These are phyloP conservation scores for Cepphus grylle DNA, from an alignment of 2,113 vertebrate species.

Conservation along the genomic window DNA sequence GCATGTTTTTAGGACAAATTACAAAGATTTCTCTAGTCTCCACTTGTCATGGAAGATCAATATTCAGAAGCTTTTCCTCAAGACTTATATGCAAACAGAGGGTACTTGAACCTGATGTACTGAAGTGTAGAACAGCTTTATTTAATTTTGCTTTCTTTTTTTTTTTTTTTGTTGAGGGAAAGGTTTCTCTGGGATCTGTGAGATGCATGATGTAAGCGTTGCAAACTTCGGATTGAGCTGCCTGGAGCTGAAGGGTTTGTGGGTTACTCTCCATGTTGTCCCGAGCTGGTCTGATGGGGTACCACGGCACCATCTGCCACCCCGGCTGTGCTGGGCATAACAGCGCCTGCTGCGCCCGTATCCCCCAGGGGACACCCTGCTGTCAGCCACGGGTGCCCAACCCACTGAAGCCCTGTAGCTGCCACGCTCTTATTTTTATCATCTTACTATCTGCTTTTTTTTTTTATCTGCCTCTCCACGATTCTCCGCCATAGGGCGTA, in stretches of 20 bases:
- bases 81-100: background rate
- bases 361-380: fast-evolving
- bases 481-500: fast-evolving
- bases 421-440: background rate
- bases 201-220: background rate
- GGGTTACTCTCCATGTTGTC: background rate
- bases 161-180: background rate
- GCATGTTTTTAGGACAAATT: background rate
- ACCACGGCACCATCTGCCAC: fast-evolving
- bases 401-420: background rate
- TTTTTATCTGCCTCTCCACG: fast-evolving
- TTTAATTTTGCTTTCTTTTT: background rate
- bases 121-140: background rate
- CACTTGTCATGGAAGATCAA: background rate
- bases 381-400: too few relatives aligned
- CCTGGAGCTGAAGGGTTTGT: background rate
- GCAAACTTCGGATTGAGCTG: background rate
- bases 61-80: background rate
- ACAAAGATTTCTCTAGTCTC: background rate
- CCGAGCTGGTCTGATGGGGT: background rate
- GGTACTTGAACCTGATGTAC: background rate
- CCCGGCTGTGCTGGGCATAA: fast-evolving
- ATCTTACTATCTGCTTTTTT: background rate
- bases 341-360: fast-evolving
- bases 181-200: background rate